Percentiles rank a stretch among this genome's conserved stretches.
These are phyloP conservation scores for Callithrix jacchus DNA, from an alignment of 2,113 vertebrate species.

Conservation along the genomic window DNA sequence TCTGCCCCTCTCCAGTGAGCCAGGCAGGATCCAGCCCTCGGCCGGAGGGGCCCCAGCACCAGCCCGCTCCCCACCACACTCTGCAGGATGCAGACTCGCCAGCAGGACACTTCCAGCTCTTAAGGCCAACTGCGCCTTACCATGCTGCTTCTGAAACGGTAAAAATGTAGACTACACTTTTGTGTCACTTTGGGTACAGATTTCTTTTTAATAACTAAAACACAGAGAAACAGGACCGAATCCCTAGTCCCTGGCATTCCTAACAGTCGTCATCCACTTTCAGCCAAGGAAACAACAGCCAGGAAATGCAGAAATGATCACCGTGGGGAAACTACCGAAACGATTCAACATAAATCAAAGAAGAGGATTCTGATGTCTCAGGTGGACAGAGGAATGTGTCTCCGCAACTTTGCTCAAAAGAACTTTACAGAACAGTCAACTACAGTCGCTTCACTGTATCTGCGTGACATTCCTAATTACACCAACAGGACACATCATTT, in stretches of 20 bases:
- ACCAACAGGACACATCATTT: slow-evolving; percentile 66
- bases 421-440: slow-evolving; percentile 71
- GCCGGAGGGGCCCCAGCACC: too few species aligned
- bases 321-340: slow-evolving; percentile 73
- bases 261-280: slow-evolving; percentile 67
- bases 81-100: slow-evolving; percentile 54
- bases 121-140: slow-evolving; percentile 53
- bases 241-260: slow-evolving; percentile 74
- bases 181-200: slow-evolving; percentile 72
- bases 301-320: slow-evolving; percentile 59
- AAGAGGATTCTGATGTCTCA: neutral
- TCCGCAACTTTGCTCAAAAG: slow-evolving; percentile 62
- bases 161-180: slow-evolving; percentile 71
- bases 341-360: slow-evolving; percentile 67
- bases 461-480: slow-evolving; percentile 72
- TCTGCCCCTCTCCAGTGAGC: slow-evolving; percentile 75
- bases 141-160: slow-evolving; percentile 24
- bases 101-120: slow-evolving; percentile 52
- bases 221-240: slow-evolving; percentile 69
- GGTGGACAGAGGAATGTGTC: slow-evolving; percentile 79
- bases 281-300: slow-evolving; percentile 69
- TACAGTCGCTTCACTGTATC: slow-evolving; percentile 60
- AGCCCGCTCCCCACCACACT: slow-evolving; percentile 67
- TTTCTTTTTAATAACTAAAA: slow-evolving; percentile 80
- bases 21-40: neutral